Conservation (phyloP, 2,113 vertebrate genomes). For the Sylvia atricapilla region DNA sequence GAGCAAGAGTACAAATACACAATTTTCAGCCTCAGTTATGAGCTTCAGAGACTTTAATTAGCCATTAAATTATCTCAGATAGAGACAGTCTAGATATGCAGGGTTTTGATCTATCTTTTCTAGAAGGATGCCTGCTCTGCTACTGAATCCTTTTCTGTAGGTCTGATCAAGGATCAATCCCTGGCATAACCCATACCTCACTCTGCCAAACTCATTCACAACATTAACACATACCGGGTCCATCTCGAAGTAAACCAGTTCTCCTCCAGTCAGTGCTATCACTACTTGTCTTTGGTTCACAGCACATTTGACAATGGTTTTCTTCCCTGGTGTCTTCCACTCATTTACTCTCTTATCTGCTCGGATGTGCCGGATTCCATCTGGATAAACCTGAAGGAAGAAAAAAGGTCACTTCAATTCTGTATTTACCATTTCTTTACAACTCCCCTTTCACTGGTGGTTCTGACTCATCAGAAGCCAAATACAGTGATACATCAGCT, state of each 20-base stretch:
- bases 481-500: background rate
- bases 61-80: background rate
- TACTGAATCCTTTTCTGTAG: background rate
- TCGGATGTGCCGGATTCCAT: conserved; percentile 95
- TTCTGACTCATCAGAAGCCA: background rate
- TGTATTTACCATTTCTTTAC: background rate
- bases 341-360: conserved; percentile 98
- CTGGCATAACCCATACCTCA: background rate
- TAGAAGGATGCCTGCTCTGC: background rate
- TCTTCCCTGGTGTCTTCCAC: conserved; percentile 98
- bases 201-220: background rate
- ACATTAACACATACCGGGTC: conserved; percentile 83
- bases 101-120: background rate
- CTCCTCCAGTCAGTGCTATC: conserved; percentile 94
- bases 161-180: background rate
- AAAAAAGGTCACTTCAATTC: background rate
- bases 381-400: conserved; percentile 88
- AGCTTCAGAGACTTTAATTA: background rate
- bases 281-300: conserved; percentile 99
- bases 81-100: background rate
- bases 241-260: conserved; percentile 99
- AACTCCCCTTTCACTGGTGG: background rate
- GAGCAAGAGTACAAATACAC: background rate
- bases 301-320: conserved; percentile 95
- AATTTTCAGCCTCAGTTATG: background rate